Percentiles rank a stretch among this genome's conserved stretches.
phyloP scores from a whole-genome alignment of 2,888 invertebrate species.

The Ophion ellenae region DNA sequence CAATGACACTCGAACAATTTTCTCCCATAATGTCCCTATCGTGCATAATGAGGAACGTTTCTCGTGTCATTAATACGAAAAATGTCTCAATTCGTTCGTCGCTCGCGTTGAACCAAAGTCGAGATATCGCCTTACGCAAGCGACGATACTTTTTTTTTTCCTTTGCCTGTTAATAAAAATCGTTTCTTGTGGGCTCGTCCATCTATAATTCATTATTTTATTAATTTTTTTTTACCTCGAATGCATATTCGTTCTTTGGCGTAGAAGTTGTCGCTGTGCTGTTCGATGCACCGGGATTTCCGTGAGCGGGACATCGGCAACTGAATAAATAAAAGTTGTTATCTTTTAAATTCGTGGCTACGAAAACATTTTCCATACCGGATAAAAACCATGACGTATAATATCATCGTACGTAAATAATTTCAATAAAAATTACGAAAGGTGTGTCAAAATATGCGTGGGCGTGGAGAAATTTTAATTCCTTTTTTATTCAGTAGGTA shows the following conservation, averaged over 20 bases:
- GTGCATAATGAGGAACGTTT: constrained; percentile 3
- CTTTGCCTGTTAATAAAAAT: neutral
- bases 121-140: constrained; percentile 40
- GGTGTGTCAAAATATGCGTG: neutral
- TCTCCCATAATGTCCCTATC: constrained; percentile 9
- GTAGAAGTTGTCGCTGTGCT: constrained; percentile 84
- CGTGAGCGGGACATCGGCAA: constrained; percentile 91
- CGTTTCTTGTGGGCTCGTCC: neutral
- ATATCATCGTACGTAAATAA: neutral
- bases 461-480: no score
- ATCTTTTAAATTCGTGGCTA: neutral
- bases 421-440: neutral
- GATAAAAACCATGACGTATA: neutral
- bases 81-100: constrained; percentile 38
- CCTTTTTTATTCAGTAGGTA: no score
- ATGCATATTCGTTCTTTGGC: constrained; percentile 90
- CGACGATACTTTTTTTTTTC: constrained; percentile 11
- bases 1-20: neutral
- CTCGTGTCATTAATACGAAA: constrained; percentile 13
- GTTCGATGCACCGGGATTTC: constrained; percentile 85
- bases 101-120: neutral
- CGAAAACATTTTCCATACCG: neutral
- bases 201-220: constrained; percentile 1
- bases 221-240: constrained; percentile 86
- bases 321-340: constrained; percentile 81